Evolutionary conservation across 2,888 invertebrate genomes (phyloP).

Genomic region (Agrotis segetum): DNA sequence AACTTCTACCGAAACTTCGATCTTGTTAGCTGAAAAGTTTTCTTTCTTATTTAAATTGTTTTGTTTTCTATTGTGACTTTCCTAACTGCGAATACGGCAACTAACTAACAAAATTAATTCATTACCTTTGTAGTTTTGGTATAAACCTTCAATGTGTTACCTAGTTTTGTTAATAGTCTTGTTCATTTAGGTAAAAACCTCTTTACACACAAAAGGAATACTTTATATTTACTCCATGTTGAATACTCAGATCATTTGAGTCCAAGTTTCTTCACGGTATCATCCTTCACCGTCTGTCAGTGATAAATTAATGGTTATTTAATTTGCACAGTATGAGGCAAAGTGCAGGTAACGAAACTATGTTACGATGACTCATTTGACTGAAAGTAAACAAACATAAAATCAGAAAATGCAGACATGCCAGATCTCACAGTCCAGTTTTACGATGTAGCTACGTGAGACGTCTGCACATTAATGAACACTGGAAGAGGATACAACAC

Average conservation of each 20-base stretch:
- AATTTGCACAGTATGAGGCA: slow-evolving; percentile 3
- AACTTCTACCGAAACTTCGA: slow-evolving; percentile 37
- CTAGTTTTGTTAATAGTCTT: no score
- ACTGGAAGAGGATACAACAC: background rate
- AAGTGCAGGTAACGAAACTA: slow-evolving; percentile 23
- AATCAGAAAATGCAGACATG: slow-evolving; percentile 29
- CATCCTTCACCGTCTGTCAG: background rate
- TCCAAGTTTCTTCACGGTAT: background rate
- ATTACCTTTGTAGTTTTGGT: background rate
- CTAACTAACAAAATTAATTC: background rate
- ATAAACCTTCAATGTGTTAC: background rate
- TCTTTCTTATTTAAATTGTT: slow-evolving; percentile 48
- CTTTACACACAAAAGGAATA: background rate
- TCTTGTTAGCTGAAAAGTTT: slow-evolving; percentile 31
- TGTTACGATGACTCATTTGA: slow-evolving; percentile 21
- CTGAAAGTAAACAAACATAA: slow-evolving; percentile 44
- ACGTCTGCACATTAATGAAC: slow-evolving; percentile 1
- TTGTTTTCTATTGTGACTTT: slow-evolving; percentile 23
- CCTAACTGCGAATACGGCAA: background rate
- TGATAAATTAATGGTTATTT: background rate
- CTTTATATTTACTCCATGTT: no score
- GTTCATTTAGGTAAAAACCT: background rate
- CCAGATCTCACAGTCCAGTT: slow-evolving; percentile 8
- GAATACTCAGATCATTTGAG: no score
- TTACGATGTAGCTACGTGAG: slow-evolving; percentile 25